phyloP scores from a whole-genome alignment of 2,113 vertebrate genomes.

The Alouatta palliata region DNA sequence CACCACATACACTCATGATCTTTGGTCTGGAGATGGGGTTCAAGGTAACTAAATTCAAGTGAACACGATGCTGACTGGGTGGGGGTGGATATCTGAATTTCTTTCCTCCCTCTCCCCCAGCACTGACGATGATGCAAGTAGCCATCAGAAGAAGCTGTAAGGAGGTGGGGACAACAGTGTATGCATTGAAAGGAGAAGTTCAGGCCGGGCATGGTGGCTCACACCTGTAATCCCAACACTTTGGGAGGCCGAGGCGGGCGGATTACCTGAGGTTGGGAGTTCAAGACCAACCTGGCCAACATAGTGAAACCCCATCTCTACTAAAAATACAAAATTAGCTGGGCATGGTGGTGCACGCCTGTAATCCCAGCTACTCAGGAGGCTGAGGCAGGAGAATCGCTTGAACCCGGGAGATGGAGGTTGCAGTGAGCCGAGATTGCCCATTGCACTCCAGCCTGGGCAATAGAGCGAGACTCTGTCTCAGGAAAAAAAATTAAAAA shows the following conservation, averaged over 20 bases:
- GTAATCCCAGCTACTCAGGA: too few relatives aligned
- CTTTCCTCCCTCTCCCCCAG: not conserved
- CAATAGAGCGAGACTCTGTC: not conserved
- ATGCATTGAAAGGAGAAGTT: not conserved
- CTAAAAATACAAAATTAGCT: not conserved
- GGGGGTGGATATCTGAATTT: not conserved
- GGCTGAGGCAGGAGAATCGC: not conserved
- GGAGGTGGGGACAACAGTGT: not conserved
- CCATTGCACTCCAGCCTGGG: not conserved
- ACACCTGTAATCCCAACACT: not conserved
- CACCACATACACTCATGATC: not conserved
- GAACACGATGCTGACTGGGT: too few relatives aligned
- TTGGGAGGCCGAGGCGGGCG: not conserved
- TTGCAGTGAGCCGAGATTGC: accelerated
- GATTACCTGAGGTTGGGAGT: not conserved
- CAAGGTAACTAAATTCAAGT: not conserved
- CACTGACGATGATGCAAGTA: not conserved
- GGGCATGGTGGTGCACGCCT: not conserved
- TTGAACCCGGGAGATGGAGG: not conserved
- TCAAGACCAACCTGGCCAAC: not conserved
- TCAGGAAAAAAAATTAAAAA: not conserved
- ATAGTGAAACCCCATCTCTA: not conserved
- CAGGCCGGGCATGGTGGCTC: not conserved
- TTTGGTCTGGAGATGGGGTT: not conserved
- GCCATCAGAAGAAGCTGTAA: not conserved